Evolutionary conservation across 2,113 vertebrate genomes (phyloP).

Genomic region (Silurus meridionalis): DNA sequence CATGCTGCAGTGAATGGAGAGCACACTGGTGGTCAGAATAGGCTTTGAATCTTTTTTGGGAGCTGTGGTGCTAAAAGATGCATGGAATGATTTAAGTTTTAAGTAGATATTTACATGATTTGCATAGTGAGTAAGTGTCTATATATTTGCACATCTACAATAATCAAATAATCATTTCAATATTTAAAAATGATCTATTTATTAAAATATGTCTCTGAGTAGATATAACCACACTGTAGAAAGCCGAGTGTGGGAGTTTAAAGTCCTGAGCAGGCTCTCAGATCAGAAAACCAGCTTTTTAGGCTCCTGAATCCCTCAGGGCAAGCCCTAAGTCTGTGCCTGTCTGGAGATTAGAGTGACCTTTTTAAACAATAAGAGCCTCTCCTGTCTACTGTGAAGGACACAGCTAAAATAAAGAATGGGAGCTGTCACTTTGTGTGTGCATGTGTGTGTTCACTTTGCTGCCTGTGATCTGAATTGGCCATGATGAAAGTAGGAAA

Average conservation of each 20-base stretch:
- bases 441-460: constrained; percentile 32
- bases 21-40: constrained; percentile 11
- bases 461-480: constrained; percentile 36
- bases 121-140: neutral
- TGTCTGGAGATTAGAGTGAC: constrained; percentile 58
- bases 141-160: neutral
- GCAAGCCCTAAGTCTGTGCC: neutral
- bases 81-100: neutral
- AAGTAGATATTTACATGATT: neutral
- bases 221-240: neutral
- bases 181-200: neutral
- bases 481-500: constrained; percentile 52
- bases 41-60: neutral
- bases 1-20: neutral
- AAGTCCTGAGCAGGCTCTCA: neutral
- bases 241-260: neutral
- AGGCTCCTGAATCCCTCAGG: neutral
- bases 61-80: neutral
- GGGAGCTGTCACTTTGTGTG: neutral
- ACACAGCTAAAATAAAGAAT: constrained; percentile 17
- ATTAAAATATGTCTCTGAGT: neutral
- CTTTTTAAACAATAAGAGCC: constrained; percentile 48
- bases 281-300: constrained; percentile 14
- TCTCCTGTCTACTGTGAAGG: constrained; percentile 46
- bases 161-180: neutral